phyloP scores from a whole-genome alignment of 2,113 vertebrate species.

The Chaetura pelagica region DNA sequence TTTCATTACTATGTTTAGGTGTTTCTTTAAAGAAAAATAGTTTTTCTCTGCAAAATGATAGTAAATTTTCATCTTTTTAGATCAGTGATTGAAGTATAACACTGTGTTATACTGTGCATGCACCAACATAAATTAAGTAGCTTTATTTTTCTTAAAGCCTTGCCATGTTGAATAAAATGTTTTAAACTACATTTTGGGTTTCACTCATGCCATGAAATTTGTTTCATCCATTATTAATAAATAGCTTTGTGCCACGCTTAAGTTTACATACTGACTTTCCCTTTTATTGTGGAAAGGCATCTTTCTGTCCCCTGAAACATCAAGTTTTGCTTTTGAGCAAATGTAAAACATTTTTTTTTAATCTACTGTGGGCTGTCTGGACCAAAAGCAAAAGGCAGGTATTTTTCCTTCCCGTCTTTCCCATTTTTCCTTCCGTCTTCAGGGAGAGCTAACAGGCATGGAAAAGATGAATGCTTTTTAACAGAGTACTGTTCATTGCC shows the following conservation, averaged over 20 bases:
- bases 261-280: background rate
- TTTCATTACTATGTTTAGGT: background rate
- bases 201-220: background rate
- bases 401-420: background rate
- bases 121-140: background rate
- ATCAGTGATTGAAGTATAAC: background rate
- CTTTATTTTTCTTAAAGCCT: background rate
- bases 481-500: background rate
- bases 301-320: background rate
- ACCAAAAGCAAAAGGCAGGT: background rate
- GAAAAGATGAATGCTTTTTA: background rate
- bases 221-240: background rate
- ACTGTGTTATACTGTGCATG: background rate
- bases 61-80: background rate
- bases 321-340: background rate
- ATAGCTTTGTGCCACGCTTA: background rate
- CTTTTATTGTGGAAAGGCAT: background rate
- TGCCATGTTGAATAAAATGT: background rate
- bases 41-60: background rate
- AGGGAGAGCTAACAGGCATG: background rate
- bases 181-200: background rate
- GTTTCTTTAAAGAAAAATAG: background rate
- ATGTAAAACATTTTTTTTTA: background rate
- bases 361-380: accelerated
- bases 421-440: background rate